Conservation (phyloP, 35 echinoderm and acorn worm genomes). For the Amphiura filiformis region DNA sequence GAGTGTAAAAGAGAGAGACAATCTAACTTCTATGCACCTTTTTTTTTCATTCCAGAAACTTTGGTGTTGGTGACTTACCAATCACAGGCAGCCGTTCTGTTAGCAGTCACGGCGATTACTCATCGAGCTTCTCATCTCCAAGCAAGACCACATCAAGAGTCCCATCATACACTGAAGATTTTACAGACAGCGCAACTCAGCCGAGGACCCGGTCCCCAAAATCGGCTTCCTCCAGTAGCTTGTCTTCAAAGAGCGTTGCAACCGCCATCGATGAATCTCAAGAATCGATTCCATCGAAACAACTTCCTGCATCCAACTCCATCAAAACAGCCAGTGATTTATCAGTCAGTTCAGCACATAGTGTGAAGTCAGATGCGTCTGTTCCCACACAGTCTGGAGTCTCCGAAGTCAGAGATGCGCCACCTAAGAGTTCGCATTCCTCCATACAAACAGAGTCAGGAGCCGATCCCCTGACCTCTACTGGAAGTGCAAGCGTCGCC, state of each 20-base stretch:
- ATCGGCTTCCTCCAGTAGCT: slow-evolving; percentile 4
- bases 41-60: neutral
- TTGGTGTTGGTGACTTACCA: slow-evolving; percentile 12
- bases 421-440: slow-evolving; percentile 24
- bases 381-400: slow-evolving; percentile 20
- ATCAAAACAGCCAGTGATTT: slow-evolving; percentile 51
- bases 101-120: slow-evolving; percentile 7
- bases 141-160: slow-evolving; percentile 17
- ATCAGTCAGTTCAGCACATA: neutral
- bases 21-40: too few species aligned
- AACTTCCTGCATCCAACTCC: neutral
- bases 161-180: slow-evolving; percentile 75
- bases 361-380: neutral
- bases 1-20: too few species aligned
- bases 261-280: neutral
- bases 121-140: neutral
- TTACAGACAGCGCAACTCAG: slow-evolving; percentile 47
- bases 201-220: slow-evolving; percentile 9
- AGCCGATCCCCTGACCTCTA: neutral
- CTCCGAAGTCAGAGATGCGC: slow-evolving; percentile 2
- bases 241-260: slow-evolving; percentile 17
- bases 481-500: slow-evolving; percentile 11
- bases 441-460: slow-evolving; percentile 53
- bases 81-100: neutral
- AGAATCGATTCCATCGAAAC: neutral